phyloP scores from a whole-genome alignment of 2,888 invertebrate genomes.

The Archaeoteleia sp. region DNA sequence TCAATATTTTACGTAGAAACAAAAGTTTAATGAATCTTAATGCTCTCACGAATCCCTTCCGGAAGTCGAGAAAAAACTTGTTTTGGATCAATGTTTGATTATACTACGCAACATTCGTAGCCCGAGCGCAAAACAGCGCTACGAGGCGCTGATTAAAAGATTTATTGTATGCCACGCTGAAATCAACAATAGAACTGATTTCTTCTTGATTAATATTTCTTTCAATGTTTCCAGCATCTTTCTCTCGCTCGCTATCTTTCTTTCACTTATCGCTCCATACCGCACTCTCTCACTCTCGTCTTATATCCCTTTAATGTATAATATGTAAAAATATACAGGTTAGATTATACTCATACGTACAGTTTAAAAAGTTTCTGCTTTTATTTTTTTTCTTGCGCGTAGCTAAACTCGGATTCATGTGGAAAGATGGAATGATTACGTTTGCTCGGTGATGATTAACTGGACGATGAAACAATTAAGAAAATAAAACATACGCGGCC shows the following conservation, averaged over 20 bases:
- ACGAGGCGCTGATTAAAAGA: constrained; percentile 66
- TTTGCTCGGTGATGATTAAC: constrained; percentile 19
- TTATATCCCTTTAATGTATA: constrained; percentile 53
- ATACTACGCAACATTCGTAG: constrained; percentile 72
- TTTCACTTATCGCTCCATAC: constrained; percentile 26
- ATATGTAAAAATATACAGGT: constrained; percentile 73
- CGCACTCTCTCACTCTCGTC: constrained; percentile 47
- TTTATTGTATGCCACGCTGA: constrained; percentile 71
- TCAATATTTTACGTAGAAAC: no score
- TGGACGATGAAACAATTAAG: background rate
- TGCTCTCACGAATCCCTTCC: constrained; percentile 42
- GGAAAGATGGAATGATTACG: constrained; percentile 37
- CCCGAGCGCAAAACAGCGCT: constrained; percentile 63
- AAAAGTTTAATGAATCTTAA: constrained; percentile 13
- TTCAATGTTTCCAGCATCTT: constrained; percentile 39
- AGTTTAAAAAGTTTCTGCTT: constrained; percentile 54
- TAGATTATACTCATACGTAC: constrained; percentile 70
- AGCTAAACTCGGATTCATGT: constrained; percentile 48
- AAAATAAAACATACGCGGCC: background rate
- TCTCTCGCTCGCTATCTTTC: constrained; percentile 27
- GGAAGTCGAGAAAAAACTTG: constrained; percentile 64
- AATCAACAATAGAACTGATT: constrained; percentile 70
- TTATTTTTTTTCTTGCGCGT: constrained; percentile 38
- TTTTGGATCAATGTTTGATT: constrained; percentile 70
- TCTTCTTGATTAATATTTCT: constrained; percentile 54